Evolutionary conservation across 2,113 vertebrate genomes (phyloP).

Genomic region (Azemiops feae): DNA sequence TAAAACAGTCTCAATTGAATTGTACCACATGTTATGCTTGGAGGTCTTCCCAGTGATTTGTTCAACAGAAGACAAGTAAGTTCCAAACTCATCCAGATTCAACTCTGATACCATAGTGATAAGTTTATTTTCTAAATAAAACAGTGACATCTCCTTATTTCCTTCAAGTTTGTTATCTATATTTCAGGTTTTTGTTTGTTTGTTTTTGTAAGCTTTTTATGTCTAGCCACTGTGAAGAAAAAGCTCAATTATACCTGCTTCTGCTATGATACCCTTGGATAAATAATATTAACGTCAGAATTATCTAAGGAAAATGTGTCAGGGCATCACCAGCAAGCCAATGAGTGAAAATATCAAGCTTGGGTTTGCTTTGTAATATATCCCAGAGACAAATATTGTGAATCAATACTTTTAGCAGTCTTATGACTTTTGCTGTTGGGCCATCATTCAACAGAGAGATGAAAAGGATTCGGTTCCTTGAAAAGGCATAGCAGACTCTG

Average conservation of each 20-base stretch:
- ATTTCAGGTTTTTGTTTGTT: constrained; percentile 22
- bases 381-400: not conserved
- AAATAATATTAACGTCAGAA: not conserved
- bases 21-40: constrained; percentile 53
- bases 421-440: not conserved
- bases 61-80: constrained; percentile 44
- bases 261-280: constrained; percentile 11
- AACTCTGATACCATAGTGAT: constrained; percentile 24
- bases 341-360: not conserved
- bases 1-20: constrained; percentile 31
- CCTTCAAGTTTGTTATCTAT: constrained; percentile 33
- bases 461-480: not conserved
- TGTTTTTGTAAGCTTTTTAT: not conserved
- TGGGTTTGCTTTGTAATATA: not conserved
- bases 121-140: constrained; percentile 46
- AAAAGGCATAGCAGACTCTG: not conserved
- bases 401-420: not conserved
- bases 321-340: not conserved
- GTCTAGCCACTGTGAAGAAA: not conserved
- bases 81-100: constrained; percentile 50
- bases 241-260: not conserved
- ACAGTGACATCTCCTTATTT: constrained; percentile 34
- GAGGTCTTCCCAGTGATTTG: constrained; percentile 40
- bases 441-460: not conserved
- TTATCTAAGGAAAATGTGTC: not conserved